Conservation (phyloP, 2,888 invertebrate species). For the Cremastobaeus sp. region DNA sequence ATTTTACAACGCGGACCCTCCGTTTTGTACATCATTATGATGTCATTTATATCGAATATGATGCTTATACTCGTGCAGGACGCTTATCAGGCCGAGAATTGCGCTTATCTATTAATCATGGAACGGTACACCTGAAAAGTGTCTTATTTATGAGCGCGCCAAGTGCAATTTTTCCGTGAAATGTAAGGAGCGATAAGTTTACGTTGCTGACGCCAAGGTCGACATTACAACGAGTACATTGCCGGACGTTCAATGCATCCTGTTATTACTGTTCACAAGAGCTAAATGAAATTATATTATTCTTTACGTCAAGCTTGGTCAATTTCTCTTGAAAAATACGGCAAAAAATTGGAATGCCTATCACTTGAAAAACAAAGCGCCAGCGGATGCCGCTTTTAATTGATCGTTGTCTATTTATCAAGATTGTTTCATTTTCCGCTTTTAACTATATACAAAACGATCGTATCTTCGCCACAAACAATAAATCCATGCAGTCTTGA, state of each 20-base stretch:
- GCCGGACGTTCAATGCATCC: slow-evolving; percentile 15
- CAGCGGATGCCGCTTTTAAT: too few species aligned
- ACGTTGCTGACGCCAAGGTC: slow-evolving; percentile 36
- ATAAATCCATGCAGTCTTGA: too few species aligned
- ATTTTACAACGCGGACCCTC: not conserved
- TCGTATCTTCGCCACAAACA: too few species aligned
- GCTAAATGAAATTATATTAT: slow-evolving; percentile 9
- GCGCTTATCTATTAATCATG: slow-evolving; percentile 40
- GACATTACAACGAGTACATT: not conserved
- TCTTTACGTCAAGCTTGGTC: too few species aligned
- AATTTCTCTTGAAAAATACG: too few species aligned
- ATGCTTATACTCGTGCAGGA: not conserved
- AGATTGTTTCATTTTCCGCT: too few species aligned
- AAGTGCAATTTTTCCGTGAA: slow-evolving; percentile 29
- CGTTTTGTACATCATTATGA: slow-evolving; percentile 24
- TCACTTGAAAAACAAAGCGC: too few species aligned
- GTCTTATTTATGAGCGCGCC: slow-evolving; percentile 21
- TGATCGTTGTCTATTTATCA: too few species aligned
- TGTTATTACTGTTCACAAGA: not conserved
- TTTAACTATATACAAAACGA: too few species aligned
- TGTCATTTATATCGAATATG: slow-evolving; percentile 16
- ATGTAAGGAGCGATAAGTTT: slow-evolving; percentile 43
- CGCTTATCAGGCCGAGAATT: slow-evolving; percentile 23
- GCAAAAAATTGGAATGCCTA: too few species aligned
- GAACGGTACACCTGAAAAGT: slow-evolving; percentile 25